Conservation (phyloP, 2,888 invertebrate species). For the Chalcosyrphus nemorum region DNA sequence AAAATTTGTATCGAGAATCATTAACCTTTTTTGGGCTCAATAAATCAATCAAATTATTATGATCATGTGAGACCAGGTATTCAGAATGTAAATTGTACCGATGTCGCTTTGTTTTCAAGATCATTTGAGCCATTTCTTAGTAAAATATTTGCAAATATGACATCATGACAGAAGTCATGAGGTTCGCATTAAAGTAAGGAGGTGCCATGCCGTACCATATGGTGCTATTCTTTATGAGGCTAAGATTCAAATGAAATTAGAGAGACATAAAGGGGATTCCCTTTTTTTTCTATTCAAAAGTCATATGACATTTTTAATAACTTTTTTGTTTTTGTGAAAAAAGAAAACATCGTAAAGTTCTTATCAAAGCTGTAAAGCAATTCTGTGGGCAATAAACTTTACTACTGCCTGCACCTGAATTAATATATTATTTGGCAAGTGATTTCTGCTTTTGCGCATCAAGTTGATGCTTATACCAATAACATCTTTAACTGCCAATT, state of each 20-base stretch:
- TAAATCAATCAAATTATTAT: neutral
- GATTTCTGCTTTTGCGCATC: neutral
- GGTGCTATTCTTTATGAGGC: neutral
- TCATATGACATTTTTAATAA: neutral
- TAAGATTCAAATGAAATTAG: too few relatives aligned
- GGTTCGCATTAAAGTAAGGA: neutral
- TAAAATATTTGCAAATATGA: neutral
- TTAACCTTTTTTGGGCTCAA: neutral
- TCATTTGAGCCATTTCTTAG: neutral
- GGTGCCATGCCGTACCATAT: neutral
- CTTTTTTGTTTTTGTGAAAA: neutral
- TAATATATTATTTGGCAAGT: neutral
- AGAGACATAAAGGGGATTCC: neutral
- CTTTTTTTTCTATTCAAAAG: neutral
- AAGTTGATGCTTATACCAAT: too few relatives aligned
- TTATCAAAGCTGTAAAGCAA: neutral
- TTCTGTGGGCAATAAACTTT: neutral
- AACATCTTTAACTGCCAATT: too few relatives aligned
- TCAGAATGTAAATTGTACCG: too few relatives aligned
- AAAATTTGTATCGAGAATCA: neutral
- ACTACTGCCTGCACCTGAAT: neutral
- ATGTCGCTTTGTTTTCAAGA: neutral
- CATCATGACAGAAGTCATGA: neutral
- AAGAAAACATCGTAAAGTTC: neutral
- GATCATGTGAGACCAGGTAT: constrained; percentile 7